Base-by-base conservation (phyloP, 2,888 invertebrate species). In the Pycnomerus fuliginosus region DNA sequence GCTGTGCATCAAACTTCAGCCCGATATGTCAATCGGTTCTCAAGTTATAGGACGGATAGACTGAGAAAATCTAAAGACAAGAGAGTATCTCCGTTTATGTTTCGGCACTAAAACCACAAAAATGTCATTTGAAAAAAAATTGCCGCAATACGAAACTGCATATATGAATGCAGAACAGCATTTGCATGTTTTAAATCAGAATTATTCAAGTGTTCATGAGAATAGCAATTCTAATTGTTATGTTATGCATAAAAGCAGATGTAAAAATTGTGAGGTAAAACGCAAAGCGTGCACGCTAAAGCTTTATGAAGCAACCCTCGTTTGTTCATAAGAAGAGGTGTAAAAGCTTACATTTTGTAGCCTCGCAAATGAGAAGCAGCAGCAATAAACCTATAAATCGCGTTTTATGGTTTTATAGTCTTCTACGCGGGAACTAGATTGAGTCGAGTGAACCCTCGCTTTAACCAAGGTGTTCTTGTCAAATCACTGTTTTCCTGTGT, bases 381-480 rank as follows among this genome's bases (percentile, higher is more conserved):
- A 47, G 63, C 68, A 61, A 68, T 69, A 69, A 70, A 68, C 62
- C 65, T 63, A 68, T 69, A 68, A 69, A 69, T 67, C 67, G 65
- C 64, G 61, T 67, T 70, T 70, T 70, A 70, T 70, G 64, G 68
- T 63, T 70, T 70, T 70, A 70, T 65, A 63, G 68, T 60, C 67
- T 62, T 62, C 59, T 60, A 56, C 62, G 59, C 59, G 61, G 56
- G 60, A 56, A 58, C 61, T 63, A 63, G 62, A 64, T 64, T 61
- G 63, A 61, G 61, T 54, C 51, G 53, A 53, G 60, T 44, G 52
- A 56, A 56, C 61, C 62, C 55, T 55, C 8, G 59, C 58, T 48
- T 62, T 61, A 58, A 60, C 59, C 56, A 60, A 62, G 59, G 60
- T 65, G 60, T 62, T 63, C 57, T 53, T 56, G 58, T 56, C 62